Evolutionary conservation across 2,113 vertebrate genomes (phyloP).

Genomic region (Paratilapia polleni): DNA sequence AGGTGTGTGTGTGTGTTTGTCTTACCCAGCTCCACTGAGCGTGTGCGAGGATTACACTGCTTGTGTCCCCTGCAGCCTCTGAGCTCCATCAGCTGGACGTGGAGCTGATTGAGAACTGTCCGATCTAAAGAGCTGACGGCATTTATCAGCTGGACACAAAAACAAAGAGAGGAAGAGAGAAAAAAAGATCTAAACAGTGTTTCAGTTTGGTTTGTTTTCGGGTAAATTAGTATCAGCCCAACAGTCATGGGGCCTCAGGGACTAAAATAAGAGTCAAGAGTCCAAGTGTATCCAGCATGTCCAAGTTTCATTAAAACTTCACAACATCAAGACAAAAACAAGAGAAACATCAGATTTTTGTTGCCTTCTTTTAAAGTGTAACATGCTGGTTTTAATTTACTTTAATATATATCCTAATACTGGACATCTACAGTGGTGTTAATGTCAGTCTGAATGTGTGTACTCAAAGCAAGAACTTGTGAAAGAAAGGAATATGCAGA

Average conservation of each 20-base stretch:
- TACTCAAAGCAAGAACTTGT: too few species aligned
- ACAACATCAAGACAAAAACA: too few species aligned
- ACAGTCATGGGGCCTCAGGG: not conserved
- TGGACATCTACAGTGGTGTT: not conserved
- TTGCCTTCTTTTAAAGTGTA: too few species aligned
- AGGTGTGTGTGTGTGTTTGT: conserved; percentile 5
- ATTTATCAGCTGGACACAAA: conserved; percentile 86
- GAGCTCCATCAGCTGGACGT: conserved; percentile 94
- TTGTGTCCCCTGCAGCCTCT: conserved; percentile 92
- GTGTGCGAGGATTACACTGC: conserved; percentile 86
- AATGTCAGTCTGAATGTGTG: not conserved
- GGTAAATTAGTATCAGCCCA: not conserved
- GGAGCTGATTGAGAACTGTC: conserved; percentile 89
- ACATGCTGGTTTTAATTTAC: too few species aligned
- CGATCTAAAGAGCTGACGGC: conserved; percentile 89
- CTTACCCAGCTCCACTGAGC: conserved; percentile 89
- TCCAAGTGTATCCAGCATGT: too few species aligned
- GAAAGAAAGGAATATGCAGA: not conserved
- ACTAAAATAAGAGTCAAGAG: not conserved
- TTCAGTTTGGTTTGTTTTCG: not conserved
- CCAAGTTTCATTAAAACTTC: not conserved
- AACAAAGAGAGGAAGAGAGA: not conserved
- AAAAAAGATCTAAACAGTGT: too few species aligned
- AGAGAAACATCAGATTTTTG: too few species aligned
- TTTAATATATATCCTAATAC: too few species aligned